Evolutionary conservation across 2,113 vertebrate species (phyloP).

Genomic region (Anoura caudifer): DNA sequence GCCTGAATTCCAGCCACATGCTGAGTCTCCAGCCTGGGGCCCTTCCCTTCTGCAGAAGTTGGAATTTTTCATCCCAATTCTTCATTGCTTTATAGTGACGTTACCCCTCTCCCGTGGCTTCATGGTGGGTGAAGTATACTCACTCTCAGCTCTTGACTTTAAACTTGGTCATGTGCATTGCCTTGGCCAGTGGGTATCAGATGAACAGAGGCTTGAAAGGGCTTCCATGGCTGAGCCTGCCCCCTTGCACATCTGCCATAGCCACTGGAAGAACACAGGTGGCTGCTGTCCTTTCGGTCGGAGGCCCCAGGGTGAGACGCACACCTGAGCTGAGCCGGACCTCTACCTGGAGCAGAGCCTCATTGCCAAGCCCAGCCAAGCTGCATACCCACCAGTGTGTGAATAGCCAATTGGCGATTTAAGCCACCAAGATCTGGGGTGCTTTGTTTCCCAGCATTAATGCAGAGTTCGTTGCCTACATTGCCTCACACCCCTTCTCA

Average conservation of each 20-base stretch:
- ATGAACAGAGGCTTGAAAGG: not conserved
- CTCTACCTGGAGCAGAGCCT: not conserved
- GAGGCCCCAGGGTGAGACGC: not conserved
- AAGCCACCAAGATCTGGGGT: not conserved
- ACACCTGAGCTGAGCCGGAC: not conserved
- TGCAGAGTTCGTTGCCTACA: rapidly evolving
- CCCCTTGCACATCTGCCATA: too few species aligned
- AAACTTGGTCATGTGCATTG: not conserved
- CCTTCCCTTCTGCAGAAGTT: too few species aligned
- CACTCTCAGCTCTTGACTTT: not conserved
- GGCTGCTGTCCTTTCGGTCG: not conserved
- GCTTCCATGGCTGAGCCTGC: not conserved
- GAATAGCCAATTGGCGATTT: rapidly evolving
- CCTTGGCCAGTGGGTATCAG: not conserved
- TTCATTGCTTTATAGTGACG: rapidly evolving
- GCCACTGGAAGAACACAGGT: rapidly evolving
- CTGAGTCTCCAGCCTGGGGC: not conserved
- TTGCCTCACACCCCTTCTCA: not conserved
- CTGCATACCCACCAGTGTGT: rapidly evolving
- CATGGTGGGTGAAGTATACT: rapidly evolving
- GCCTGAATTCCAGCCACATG: not conserved
- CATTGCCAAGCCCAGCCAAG: too few species aligned
- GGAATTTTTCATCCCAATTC: not conserved
- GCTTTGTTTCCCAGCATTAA: not conserved
- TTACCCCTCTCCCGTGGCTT: not conserved